Conservation (phyloP, 2,888 invertebrate genomes). For the Ormyrus pomaceus region DNA sequence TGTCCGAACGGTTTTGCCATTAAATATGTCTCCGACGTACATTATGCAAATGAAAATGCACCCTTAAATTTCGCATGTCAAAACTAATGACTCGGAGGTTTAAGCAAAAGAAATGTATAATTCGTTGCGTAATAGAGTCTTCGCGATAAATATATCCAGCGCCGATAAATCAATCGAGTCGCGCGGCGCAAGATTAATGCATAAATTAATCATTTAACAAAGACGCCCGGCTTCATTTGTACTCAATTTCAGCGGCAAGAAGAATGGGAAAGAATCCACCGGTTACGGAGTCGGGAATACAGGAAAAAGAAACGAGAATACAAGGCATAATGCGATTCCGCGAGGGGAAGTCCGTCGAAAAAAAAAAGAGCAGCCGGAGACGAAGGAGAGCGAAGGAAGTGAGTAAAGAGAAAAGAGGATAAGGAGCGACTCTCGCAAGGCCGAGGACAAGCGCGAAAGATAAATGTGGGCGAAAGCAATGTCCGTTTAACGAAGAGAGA, state of each 20-base stretch:
- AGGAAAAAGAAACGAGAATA: constrained; percentile 1
- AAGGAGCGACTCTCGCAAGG: constrained; percentile 13
- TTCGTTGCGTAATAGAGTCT: background rate
- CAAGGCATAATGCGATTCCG: background rate
- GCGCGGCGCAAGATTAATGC: background rate
- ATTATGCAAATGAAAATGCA: no score
- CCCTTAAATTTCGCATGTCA: no score
- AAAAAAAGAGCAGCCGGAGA: background rate
- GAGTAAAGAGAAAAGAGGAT: background rate
- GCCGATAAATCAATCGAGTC: background rate
- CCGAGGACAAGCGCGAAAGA: constrained; percentile 57
- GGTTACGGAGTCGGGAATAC: background rate
- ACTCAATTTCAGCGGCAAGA: constrained; percentile 21
- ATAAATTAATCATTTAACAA: background rate
- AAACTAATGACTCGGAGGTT: no score
- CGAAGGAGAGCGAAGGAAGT: background rate
- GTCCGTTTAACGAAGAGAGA: constrained; percentile 58
- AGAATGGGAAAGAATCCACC: constrained; percentile 17
- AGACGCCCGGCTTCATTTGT: constrained; percentile 13
- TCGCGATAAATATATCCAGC: background rate
- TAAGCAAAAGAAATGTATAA: background rate
- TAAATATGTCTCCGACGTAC: no score
- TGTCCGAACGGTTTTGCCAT: no score
- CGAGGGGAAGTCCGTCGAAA: background rate
- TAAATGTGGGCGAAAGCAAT: constrained; percentile 68